Evolutionary conservation across 2,888 invertebrate species (phyloP).

Genomic region (Malthinus flaveolus): DNA sequence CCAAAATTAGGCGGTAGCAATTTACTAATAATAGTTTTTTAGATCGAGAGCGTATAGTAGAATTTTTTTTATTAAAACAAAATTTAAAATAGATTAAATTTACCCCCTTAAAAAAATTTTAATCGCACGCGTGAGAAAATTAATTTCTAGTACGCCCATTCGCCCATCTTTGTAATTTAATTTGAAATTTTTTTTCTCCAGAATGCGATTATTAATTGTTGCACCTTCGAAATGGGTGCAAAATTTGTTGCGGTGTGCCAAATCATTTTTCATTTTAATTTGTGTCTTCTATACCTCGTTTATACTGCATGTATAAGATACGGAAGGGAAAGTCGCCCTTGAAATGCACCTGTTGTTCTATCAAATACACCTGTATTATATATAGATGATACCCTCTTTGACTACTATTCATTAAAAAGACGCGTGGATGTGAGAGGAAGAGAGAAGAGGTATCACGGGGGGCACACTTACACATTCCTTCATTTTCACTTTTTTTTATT

Average conservation of each 20-base stretch:
- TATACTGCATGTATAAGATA: not conserved
- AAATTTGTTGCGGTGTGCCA: slow-evolving; percentile 4
- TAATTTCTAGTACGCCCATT: too few species aligned
- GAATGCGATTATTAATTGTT: not conserved
- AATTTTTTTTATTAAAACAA: too few species aligned
- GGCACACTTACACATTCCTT: too few species aligned
- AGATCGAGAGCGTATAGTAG: not conserved
- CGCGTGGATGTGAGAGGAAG: not conserved
- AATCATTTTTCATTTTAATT: slow-evolving; percentile 5
- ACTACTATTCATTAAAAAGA: slow-evolving; percentile 4
- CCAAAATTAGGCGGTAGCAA: slow-evolving; percentile 3
- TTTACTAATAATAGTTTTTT: slow-evolving; percentile 6
- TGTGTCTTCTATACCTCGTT: not conserved
- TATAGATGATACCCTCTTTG: not conserved
- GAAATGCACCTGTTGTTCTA: slow-evolving; percentile 2
- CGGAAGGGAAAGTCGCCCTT: slow-evolving; percentile 5
- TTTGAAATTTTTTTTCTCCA: slow-evolving; percentile 1
- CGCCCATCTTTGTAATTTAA: too few species aligned
- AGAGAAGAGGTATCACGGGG: too few species aligned
- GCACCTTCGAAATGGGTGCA: slow-evolving; percentile 1
- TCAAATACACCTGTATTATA: slow-evolving; percentile 6
- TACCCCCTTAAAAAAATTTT: too few species aligned
- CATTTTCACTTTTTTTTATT: too few species aligned
- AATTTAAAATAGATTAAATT: too few species aligned
- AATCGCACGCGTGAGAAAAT: too few species aligned